These are phyloP conservation scores for Tetragonula clypearis DNA, from an alignment of 1,140 invertebrate genomes.

Conservation along the genomic window DNA sequence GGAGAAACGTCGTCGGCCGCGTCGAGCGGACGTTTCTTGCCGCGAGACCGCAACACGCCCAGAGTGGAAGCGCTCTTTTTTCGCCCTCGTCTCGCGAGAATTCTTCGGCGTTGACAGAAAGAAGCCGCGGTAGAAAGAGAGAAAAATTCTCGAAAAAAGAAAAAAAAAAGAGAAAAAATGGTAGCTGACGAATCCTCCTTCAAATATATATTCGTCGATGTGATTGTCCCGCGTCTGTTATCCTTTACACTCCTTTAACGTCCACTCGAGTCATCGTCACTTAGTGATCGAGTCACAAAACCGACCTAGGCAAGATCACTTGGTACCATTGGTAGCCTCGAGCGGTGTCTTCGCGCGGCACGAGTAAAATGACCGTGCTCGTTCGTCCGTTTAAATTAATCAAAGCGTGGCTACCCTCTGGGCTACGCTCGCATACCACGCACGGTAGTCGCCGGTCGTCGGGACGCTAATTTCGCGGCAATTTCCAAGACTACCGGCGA, in stretches of 20 bases:
- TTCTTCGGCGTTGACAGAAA: background rate
- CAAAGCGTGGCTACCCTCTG: constrained; percentile 1
- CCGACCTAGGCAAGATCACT: background rate
- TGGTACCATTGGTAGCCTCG: background rate
- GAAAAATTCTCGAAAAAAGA: too few relatives aligned
- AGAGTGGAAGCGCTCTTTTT: background rate
- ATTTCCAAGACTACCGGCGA: constrained; percentile 19
- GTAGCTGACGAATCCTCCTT: background rate
- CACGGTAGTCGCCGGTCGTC: constrained; percentile 18
- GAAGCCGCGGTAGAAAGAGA: background rate
- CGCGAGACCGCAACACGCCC: constrained; percentile 17
- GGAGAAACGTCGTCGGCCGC: background rate
- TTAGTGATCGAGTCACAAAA: background rate
- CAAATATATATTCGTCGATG: background rate
- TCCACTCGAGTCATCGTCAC: background rate
- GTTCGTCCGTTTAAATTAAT: constrained; percentile 1
- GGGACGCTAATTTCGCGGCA: constrained; percentile 18
- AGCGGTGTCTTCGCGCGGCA: background rate
- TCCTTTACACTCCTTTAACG: background rate
- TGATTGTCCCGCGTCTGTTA: background rate
- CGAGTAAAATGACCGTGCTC: background rate
- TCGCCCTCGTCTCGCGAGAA: background rate
- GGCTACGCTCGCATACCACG: background rate
- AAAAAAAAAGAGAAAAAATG: too few relatives aligned
- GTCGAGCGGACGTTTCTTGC: constrained; percentile 24